Base-by-base conservation (phyloP, 2,888 invertebrate species). In the Petrolisthes cinctipes region DNA sequence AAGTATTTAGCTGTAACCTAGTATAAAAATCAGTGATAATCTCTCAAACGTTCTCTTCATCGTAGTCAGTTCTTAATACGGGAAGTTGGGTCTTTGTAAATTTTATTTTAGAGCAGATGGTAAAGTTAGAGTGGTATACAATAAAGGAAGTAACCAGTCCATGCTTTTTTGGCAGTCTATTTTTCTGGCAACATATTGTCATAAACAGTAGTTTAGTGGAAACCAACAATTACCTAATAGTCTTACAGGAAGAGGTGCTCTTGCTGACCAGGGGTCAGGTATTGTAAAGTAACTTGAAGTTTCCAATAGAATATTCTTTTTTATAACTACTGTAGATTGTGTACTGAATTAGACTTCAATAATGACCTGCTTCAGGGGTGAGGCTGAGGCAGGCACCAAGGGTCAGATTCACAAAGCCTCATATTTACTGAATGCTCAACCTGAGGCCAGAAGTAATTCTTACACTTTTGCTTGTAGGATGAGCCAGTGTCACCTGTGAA, bases 111-210 rank as follows among this genome's bases (percentile, higher is more conserved):
- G 71, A 83, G 56, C 56, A 79, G 78, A 83, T 86, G 83, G 86
- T 83, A 86, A 82, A 80, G 83, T 79, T 81, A 84, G 76, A 76
- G 81, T 88, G 87, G 78, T 86, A 73, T 54, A 61, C 56, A 83
- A 73, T 81, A 84, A 57, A 84, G 87, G 80, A 84, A 80, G 83
- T 84, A 88, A 83, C 87, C 87, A 88, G 87, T 84, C 84, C 84
- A 84, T 88, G 87, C 87, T 88, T 83, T 88, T 68, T 84, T 88
- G 87, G 87, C 84, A 88, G 78, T 88, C 83, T 88, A 88, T 88
- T 88, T 88, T 88, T 88, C 84, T 81, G 87, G 87, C 83, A 84
- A 88, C 73, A 68, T 88, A 88, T 88, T 88, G 83, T 84, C 87
- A 80, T 84, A 78, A 88, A 80, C 83, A 80, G 75, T 88, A 88